Percentiles rank a stretch among this genome's conserved stretches.
These are phyloP conservation scores for Chrysaora quinquecirrha DNA, from an alignment of 30 jellyfish, hydroid and myxozoan genomes.

Conservation along the genomic window DNA sequence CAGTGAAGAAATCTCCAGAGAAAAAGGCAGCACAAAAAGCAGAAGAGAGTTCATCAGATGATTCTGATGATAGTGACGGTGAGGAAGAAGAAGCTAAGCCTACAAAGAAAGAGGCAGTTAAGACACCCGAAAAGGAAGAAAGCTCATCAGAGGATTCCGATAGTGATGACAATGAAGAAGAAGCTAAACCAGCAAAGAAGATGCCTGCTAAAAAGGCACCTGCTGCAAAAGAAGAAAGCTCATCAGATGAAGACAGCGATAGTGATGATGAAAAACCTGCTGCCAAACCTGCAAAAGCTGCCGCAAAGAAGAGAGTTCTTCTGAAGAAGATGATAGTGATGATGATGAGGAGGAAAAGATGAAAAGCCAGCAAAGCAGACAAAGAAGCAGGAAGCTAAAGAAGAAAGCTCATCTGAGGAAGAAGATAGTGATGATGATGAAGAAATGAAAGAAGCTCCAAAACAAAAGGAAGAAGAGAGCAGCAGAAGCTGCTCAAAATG, in stretches of 20 bases:
- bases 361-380: slow-evolving; percentile 47
- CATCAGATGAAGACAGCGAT: neutral
- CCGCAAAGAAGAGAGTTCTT: slow-evolving; percentile 22
- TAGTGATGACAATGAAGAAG: slow-evolving; percentile 29
- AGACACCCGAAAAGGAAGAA: neutral
- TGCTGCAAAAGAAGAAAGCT: slow-evolving; percentile 13
- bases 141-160: slow-evolving; percentile 10
- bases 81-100: slow-evolving; percentile 6
- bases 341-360: slow-evolving; percentile 68
- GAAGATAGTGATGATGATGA: slow-evolving; percentile 52
- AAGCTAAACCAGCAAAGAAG: slow-evolving; percentile 31
- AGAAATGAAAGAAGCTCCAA: slow-evolving; percentile 12
- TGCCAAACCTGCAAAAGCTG: slow-evolving; percentile 11
- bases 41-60: neutral
- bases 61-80: neutral
- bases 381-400: slow-evolving; percentile 36
- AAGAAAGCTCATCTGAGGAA: slow-evolving; percentile 37
- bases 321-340: slow-evolving; percentile 54
- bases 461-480: neutral
- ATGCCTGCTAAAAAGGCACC: neutral
- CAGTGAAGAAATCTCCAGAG: neutral
- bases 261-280: neutral
- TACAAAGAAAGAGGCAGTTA: neutral
- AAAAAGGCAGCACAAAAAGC: neutral
- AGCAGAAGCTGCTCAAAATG: slow-evolving; percentile 27